Evolutionary conservation across 2,113 vertebrate species (phyloP).

Genomic region (Carassius carassius): DNA sequence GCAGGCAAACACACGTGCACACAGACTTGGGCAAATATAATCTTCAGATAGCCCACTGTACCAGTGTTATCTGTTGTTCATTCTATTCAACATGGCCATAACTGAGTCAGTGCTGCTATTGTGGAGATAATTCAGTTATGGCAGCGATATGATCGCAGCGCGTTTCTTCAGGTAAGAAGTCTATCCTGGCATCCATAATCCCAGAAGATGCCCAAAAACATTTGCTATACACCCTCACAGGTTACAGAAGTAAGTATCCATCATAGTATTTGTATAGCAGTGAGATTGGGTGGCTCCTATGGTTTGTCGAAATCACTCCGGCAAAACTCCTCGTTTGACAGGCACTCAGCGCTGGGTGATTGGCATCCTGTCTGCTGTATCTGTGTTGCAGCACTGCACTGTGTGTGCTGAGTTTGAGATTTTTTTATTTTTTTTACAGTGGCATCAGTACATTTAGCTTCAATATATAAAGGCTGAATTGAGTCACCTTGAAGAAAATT

Average conservation of each 20-base stretch:
- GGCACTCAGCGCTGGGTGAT: conserved; percentile 8
- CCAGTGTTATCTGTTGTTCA: conserved; percentile 16
- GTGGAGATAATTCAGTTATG: conserved; percentile 33
- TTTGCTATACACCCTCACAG: neutral
- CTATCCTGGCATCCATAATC: neutral
- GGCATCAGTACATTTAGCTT: conserved; percentile 36
- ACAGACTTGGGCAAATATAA: conserved; percentile 12
- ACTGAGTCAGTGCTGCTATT: conserved; percentile 24
- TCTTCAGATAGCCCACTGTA: conserved; percentile 22
- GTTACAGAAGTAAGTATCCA: conserved; percentile 2
- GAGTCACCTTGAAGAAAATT: conserved; percentile 48
- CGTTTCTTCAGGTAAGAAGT: conserved; percentile 4
- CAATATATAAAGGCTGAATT: conserved; percentile 37
- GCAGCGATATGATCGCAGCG: neutral
- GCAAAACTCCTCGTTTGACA: conserved; percentile 29
- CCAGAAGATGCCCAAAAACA: neutral
- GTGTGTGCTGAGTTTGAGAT: conserved; percentile 17
- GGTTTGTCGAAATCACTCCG: conserved; percentile 10
- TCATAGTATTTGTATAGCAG: conserved; percentile 4
- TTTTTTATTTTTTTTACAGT: neutral
- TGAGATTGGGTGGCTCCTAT: neutral
- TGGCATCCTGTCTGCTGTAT: conserved; percentile 20
- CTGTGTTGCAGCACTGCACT: neutral
- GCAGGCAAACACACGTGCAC: neutral
- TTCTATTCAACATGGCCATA: conserved; percentile 26